Percentiles rank a stretch among this genome's conserved stretches.
Evolutionary conservation across 2,797 vertebrate genomes (phyloP).

Genomic region (Poeciliopsis gracilis): DNA sequence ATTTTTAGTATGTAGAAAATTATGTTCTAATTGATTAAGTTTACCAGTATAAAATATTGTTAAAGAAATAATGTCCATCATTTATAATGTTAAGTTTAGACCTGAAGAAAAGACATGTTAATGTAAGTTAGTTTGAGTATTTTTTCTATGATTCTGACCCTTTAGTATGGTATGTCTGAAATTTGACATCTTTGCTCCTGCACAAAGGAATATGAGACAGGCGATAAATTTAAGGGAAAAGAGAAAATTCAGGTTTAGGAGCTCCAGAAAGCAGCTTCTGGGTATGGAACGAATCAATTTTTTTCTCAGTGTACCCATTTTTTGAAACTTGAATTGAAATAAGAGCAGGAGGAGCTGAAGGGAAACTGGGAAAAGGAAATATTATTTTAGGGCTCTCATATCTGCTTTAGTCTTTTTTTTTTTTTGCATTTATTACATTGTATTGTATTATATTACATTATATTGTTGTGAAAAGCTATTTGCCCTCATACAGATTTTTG

Average conservation of each 20-base stretch:
- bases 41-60: slow-evolving; percentile 8
- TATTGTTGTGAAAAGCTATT: background rate
- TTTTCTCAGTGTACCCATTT: slow-evolving; percentile 66
- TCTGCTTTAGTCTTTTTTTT: slow-evolving; percentile 14
- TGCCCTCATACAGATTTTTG: background rate
- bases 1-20: background rate
- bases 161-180: slow-evolving; percentile 64
- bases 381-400: slow-evolving; percentile 43
- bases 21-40: background rate
- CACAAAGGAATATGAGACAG: slow-evolving; percentile 71
- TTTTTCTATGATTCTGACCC: slow-evolving; percentile 44
- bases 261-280: slow-evolving; percentile 71
- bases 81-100: background rate
- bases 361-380: slow-evolving; percentile 49
- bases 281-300: slow-evolving; percentile 77
- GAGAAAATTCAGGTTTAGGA: slow-evolving; percentile 76
- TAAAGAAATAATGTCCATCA: background rate
- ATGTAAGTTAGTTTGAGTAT: slow-evolving; percentile 38
- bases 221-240: slow-evolving; percentile 69
- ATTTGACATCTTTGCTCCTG: slow-evolving; percentile 65
- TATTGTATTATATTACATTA: background rate
- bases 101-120: slow-evolving; percentile 17
- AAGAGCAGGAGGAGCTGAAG: slow-evolving; percentile 47
- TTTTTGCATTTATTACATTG: background rate
- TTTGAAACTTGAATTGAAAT: slow-evolving; percentile 75